A percentile compares a stretch with the other conserved stretches of the same genome.
These are phyloP conservation scores for Erpornis zantholeuca DNA, from an alignment of 2,113 vertebrate species.

Conservation along the genomic window DNA sequence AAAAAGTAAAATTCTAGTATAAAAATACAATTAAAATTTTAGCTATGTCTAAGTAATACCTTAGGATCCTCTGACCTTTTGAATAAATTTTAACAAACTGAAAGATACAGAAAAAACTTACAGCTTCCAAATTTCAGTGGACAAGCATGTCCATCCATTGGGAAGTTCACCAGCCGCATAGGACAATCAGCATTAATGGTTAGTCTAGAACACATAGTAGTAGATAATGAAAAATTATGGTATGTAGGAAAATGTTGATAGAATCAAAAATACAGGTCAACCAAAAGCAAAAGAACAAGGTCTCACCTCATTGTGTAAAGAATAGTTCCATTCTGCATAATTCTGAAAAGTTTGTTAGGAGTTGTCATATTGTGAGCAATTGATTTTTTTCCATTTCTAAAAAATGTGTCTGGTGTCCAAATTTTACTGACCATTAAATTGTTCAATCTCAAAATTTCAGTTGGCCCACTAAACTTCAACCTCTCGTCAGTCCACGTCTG, in stretches of 20 bases:
- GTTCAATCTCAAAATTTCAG: slow-evolving; percentile 92
- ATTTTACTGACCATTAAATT: slow-evolving; percentile 99
- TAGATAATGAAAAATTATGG: neutral
- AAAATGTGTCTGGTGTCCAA: slow-evolving; percentile 98
- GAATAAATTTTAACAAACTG: neutral
- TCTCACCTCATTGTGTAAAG: slow-evolving; percentile 97
- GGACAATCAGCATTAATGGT: slow-evolving; percentile 97
- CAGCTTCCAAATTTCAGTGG: slow-evolving; percentile 98
- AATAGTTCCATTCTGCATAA: slow-evolving; percentile 98
- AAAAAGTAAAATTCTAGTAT: neutral
- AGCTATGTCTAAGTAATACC: neutral
- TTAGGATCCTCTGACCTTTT: neutral
- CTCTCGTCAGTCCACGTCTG: slow-evolving; percentile 96
- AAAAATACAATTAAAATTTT: neutral
- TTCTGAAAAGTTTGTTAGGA: slow-evolving; percentile 95
- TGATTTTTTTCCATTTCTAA: slow-evolving; percentile 96
- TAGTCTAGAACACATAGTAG: slow-evolving; percentile 76
- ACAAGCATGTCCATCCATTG: slow-evolving; percentile 97
- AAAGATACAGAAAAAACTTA: slow-evolving; percentile 75
- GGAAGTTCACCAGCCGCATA: slow-evolving; percentile 95
- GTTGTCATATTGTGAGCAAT: slow-evolving; percentile 98
- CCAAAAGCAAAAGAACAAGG: neutral
- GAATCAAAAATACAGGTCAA: neutral
- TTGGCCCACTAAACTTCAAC: slow-evolving; percentile 87
- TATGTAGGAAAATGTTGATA: neutral